A percentile compares a stretch with the other conserved stretches of the same genome.
These are phyloP conservation scores for Bucco capensis DNA, from an alignment of 2,113 vertebrate genomes.

Conservation along the genomic window DNA sequence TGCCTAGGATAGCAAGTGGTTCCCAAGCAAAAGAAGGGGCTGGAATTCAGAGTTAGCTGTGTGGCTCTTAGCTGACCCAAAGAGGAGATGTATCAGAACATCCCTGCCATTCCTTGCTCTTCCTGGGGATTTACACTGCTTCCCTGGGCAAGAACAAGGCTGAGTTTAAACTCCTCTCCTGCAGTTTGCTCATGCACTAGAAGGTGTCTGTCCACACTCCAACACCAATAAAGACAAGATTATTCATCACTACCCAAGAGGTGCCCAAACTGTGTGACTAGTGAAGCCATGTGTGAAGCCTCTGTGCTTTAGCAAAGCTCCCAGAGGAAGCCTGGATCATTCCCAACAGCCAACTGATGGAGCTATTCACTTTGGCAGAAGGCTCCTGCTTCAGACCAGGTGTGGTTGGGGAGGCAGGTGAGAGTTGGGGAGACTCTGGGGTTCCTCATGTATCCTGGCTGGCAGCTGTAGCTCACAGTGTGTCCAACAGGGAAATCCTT, in stretches of 20 bases:
- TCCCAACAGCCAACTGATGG: conserved; percentile 4
- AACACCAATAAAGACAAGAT: background rate
- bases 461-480: conserved; percentile 34
- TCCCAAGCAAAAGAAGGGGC: too few species aligned
- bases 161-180: conserved; percentile 3
- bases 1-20: too few species aligned
- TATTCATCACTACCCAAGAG: background rate
- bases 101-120: conserved; percentile 33
- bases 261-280: conserved; percentile 29
- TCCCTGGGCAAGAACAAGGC: conserved; percentile 61
- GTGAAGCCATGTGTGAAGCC: conserved; percentile 47
- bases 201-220: conserved; percentile 38
- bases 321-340: background rate
- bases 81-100: conserved; percentile 35
- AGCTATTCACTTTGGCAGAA: conserved; percentile 67
- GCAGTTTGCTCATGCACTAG: background rate
- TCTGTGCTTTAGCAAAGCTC: background rate
- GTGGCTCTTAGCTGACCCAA: conserved; percentile 4
- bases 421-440: background rate
- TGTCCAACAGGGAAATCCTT: background rate
- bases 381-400: conserved; percentile 51
- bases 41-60: too few species aligned
- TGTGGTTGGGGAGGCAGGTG: conserved; percentile 45
- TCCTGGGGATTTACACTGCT: conserved; percentile 22
- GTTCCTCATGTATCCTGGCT: background rate